A percentile compares a stretch with the other conserved stretches of the same genome.
Conservation (phyloP, 2,888 invertebrate genomes). For the Stenurella melanura region DNA sequence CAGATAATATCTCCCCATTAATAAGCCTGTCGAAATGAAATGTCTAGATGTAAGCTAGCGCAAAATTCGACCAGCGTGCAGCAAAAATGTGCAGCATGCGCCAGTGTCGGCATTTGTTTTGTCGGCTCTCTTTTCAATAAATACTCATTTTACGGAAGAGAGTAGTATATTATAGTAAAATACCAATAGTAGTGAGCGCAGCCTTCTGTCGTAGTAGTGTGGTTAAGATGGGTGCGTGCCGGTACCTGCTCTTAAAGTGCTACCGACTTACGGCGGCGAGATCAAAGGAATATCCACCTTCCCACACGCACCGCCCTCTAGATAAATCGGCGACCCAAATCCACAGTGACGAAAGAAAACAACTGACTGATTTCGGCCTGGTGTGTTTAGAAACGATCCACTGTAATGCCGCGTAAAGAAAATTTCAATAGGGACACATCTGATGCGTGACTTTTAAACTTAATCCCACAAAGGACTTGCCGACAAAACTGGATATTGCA, state of each 20-base stretch:
- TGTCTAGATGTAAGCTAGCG: conserved; percentile 30
- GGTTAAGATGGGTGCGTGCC: conserved; percentile 50
- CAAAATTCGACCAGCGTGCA: conserved; percentile 47
- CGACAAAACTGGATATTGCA: conserved; percentile 64
- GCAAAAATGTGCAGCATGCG: conserved; percentile 53
- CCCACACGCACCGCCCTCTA: conserved; percentile 66
- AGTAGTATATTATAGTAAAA: conserved; percentile 57
- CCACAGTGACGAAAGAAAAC: conserved; percentile 62
- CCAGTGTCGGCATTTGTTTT: conserved; percentile 44
- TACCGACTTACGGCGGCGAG: conserved; percentile 61
- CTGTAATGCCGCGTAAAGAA: conserved; percentile 36
- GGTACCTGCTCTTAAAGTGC: conserved; percentile 43
- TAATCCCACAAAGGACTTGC: conserved; percentile 65
- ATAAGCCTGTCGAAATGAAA: not conserved
- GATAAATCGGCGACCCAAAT: conserved; percentile 64
- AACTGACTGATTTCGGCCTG: conserved; percentile 60
- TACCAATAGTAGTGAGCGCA: conserved; percentile 46
- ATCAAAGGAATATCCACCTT: conserved; percentile 65
- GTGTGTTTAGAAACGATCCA: conserved; percentile 32
- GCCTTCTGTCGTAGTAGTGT: conserved; percentile 39
- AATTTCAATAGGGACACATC: conserved; percentile 57
- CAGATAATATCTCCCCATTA: conserved; percentile 4
- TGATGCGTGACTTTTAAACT: conserved; percentile 69
- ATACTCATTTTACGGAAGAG: conserved; percentile 59
- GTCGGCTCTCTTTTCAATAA: conserved; percentile 51